phyloP scores from a whole-genome alignment of 2,797 vertebrate species.

The Sparidentex hasta region DNA sequence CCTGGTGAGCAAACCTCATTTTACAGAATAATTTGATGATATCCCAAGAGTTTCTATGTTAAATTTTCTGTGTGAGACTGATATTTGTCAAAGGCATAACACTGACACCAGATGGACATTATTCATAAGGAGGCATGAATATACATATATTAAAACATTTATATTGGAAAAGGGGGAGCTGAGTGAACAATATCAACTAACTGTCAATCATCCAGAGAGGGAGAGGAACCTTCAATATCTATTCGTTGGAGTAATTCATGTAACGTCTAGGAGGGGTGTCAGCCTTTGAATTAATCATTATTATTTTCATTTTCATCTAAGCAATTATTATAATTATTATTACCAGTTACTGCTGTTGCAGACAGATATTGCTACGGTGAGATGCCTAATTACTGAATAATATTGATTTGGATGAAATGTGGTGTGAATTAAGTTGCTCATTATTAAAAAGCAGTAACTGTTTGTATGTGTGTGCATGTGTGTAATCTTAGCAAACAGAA shows the following conservation, averaged over 20 bases:
- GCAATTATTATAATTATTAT: neutral
- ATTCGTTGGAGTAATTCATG: neutral
- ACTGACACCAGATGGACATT: neutral
- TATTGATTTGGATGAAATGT: too few species aligned
- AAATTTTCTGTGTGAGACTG: neutral
- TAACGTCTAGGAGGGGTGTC: neutral
- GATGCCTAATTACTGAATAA: neutral
- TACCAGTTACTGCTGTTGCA: neutral
- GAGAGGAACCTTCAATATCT: slow-evolving; percentile 6
- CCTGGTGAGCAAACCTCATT: neutral
- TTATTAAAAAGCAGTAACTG: too few species aligned
- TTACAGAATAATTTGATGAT: neutral
- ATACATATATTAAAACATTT: neutral
- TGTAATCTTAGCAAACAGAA: too few species aligned
- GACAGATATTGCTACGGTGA: neutral
- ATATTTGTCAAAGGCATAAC: neutral
- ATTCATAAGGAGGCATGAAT: neutral
- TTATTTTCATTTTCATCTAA: neutral
- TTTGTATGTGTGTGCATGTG: too few species aligned
- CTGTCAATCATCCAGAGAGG: neutral
- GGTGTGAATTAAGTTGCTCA: too few species aligned
- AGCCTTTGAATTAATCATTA: neutral
- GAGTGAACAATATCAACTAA: neutral
- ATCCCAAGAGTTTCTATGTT: neutral
- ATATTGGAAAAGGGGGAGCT: neutral